Conservation (phyloP, 2,113 vertebrate genomes). For the Chlamydotis undulata region DNA sequence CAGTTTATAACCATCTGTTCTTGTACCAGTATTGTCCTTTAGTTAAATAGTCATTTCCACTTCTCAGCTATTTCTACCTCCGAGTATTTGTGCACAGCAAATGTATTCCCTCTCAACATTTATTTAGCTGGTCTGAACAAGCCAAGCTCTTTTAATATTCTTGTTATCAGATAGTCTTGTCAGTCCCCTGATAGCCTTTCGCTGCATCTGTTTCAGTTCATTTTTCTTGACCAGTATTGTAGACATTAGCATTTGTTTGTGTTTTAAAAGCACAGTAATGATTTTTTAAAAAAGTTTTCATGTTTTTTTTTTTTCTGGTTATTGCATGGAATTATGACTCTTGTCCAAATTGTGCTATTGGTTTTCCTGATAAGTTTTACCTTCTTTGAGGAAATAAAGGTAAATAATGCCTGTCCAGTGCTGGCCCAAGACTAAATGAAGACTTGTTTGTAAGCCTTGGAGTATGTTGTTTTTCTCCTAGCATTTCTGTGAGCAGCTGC, state of each 20-base stretch:
- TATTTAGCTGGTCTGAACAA: constrained; percentile 11
- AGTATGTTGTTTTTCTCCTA: not conserved
- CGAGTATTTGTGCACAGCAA: not conserved
- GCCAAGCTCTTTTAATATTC: not conserved
- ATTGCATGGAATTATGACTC: not conserved
- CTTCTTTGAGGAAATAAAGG: not conserved
- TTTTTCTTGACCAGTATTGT: constrained; percentile 9
- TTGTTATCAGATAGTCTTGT: not conserved
- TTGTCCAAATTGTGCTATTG: not conserved
- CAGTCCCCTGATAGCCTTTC: not conserved
- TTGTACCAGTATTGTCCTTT: constrained; percentile 51
- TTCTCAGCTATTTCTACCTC: constrained; percentile 27
- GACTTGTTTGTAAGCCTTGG: not conserved
- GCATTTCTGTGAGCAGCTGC: not conserved
- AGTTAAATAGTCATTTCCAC: constrained; percentile 47
- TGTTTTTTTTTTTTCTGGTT: not conserved
- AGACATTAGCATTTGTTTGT: not conserved
- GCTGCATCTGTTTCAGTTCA: not conserved
- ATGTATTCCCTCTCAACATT: constrained; percentile 20
- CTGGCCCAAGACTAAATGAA: not conserved
- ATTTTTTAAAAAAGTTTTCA: not conserved
- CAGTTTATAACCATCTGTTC: constrained; percentile 66
- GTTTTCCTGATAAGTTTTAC: not conserved
- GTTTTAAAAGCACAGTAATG: not conserved
- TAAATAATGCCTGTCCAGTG: not conserved